A percentile compares a stretch with the other conserved stretches of the same genome.
phyloP scores from a whole-genome alignment of 2,888 invertebrate genomes.

The Lasioglossum marginatum region DNA sequence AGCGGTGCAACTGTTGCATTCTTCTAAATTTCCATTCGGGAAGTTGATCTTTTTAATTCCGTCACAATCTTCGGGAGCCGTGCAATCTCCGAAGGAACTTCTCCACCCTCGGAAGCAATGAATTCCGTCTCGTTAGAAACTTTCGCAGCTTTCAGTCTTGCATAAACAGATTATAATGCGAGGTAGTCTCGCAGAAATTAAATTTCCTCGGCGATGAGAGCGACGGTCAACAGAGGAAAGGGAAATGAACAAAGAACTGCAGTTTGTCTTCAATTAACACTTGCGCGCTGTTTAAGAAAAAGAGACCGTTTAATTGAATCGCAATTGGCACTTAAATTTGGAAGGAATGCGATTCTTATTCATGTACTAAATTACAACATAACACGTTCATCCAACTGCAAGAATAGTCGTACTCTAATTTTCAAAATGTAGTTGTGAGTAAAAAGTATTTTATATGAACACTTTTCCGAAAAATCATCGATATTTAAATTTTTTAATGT shows the following conservation, averaged over 20 bases:
- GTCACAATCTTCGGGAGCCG: not conserved
- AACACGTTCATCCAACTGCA: too few species aligned
- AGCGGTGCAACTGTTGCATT: not conserved
- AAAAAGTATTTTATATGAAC: too few species aligned
- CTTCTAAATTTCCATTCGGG: not conserved
- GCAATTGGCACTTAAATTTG: not conserved
- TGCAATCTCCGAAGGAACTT: not conserved
- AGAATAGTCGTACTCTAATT: too few species aligned
- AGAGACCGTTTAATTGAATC: not conserved
- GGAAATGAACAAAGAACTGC: not conserved
- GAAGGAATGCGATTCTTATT: not conserved
- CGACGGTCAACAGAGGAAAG: not conserved
- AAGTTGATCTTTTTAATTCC: conserved; percentile 7
- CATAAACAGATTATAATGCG: conserved; percentile 15
- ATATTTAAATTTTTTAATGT: too few species aligned
- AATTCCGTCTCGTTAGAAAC: conserved; percentile 18
- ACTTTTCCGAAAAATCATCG: too few species aligned
- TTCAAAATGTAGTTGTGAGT: too few species aligned
- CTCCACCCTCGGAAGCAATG: not conserved
- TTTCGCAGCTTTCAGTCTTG: not conserved
- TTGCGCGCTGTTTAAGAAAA: not conserved
- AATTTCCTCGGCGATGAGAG: not conserved
- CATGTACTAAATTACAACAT: too few species aligned
- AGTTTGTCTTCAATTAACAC: not conserved
- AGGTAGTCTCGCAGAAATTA: not conserved